Conservation (phyloP, 2,888 invertebrate species). For the Oxytorus armatus region DNA sequence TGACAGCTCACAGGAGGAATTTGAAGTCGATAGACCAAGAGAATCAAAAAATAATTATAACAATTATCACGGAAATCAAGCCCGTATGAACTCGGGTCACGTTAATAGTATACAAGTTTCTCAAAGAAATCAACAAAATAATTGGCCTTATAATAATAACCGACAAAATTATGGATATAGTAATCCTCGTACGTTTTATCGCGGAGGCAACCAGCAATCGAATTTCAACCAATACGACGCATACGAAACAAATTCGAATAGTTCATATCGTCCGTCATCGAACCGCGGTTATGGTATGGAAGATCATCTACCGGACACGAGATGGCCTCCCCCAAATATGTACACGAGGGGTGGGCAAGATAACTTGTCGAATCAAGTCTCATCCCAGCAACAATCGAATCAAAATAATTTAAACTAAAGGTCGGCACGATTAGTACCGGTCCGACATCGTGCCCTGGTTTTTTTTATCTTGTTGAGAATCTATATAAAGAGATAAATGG, state of each 20-base stretch:
- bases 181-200: too few species aligned
- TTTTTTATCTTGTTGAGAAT: conserved; percentile 9
- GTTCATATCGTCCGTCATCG: too few species aligned
- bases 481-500: conserved; percentile 8
- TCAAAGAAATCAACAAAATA: too few species aligned
- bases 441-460: conserved; percentile 4
- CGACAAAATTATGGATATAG: too few species aligned
- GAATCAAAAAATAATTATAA: neutral
- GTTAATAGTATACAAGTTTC: neutral
- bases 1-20: conserved; percentile 12
- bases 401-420: conserved; percentile 13
- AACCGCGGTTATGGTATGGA: too few species aligned
- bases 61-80: neutral
- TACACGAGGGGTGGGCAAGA: neutral
- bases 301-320: too few species aligned
- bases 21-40: neutral
- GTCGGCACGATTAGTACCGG: neutral
- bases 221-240: too few species aligned
- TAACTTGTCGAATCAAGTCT: neutral
- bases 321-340: conserved; percentile 6
- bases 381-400: neutral
- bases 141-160: too few species aligned
- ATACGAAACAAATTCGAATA: too few species aligned
- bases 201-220: too few species aligned
- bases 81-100: neutral